phyloP scores from a whole-genome alignment of 2,888 invertebrate genomes.

The Schizaphis graminum region DNA sequence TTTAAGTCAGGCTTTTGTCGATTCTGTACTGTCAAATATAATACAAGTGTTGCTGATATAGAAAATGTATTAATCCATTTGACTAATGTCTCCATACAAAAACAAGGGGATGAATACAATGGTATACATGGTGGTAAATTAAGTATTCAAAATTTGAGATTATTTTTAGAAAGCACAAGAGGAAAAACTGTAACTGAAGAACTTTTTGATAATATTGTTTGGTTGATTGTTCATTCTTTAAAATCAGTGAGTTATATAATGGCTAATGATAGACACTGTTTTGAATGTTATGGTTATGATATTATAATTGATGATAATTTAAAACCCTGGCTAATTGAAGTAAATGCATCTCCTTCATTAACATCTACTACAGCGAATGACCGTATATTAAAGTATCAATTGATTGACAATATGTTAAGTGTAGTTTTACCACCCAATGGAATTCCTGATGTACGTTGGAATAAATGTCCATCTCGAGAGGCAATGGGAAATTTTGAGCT shows the following conservation, averaged over 20 bases:
- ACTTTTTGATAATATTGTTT: constrained; percentile 88
- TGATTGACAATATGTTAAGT: constrained; percentile 92
- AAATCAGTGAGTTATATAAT: constrained; percentile 94
- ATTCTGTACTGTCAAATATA: constrained; percentile 96
- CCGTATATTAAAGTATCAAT: constrained; percentile 91
- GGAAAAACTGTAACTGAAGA: constrained; percentile 86
- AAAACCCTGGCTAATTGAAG: constrained; percentile 95
- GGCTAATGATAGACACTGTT: constrained; percentile 92
- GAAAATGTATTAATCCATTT: constrained; percentile 96
- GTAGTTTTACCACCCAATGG: constrained; percentile 84
- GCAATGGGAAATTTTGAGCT: constrained; percentile 88
- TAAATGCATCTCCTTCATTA: constrained; percentile 95
- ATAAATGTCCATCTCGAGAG: constrained; percentile 82
- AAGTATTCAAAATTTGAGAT: constrained; percentile 89
- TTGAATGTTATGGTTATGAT: constrained; percentile 96
- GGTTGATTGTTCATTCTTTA: constrained; percentile 92
- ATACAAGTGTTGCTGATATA: constrained; percentile 86
- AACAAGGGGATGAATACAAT: constrained; percentile 96
- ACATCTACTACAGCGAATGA: constrained; percentile 96
- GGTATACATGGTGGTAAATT: constrained; percentile 94
- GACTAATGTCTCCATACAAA: constrained; percentile 98
- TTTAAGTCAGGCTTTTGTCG: constrained; percentile 94
- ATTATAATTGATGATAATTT: constrained; percentile 94
- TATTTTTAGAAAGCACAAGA: constrained; percentile 91
- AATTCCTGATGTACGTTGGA: constrained; percentile 90